Evolutionary conservation across 1,140 invertebrate genomes (phyloP), one percentile per base, ranked within the genome.

Genomic region (Drosophila biarmipes): DNA sequence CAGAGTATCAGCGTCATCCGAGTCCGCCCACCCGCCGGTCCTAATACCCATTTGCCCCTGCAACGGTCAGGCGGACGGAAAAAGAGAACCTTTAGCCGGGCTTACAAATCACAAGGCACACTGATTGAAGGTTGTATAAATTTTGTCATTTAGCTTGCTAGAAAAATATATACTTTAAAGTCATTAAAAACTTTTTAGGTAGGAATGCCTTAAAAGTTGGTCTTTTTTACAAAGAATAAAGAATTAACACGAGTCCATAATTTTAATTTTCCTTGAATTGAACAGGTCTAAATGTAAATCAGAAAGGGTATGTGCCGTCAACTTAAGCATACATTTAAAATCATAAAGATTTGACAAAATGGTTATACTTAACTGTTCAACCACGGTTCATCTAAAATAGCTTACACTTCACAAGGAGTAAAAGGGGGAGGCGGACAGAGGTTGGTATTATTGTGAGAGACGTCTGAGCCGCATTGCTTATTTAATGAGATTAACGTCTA

Each of bases 401-500:
- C 63, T 58, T 57, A 46, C 40, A 56, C 51, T 68, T 58, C 58
- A 62, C 29, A 17, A 24, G 49, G n/a, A 12, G 19, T 31, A 17
- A n/a, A 27, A 17, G 46, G 17, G 27, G 69, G 69, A 61, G 37
- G 52, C 57, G 52, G 58, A 31, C n/a, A 29, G 52, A 49, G 29
- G 48, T 29, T 34, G 48, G 29, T 51, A 29, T 31, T 34, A 51
- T 51, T 51, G 48, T 17, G 15, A 34, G 35, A 31, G 31, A 29
- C 43, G 43, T 48, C 64, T 79, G 57, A 68, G 75, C 64, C 78
- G 78, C 78, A 90, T 86, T 77, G 90, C 78, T 87, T 91, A 80
- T 90, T 91, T 91, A 91, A 91, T 91, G 82, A 91, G 90, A 91
- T 91, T 91, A 91, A 90, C 90, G 81, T 90, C 82, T 71, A 80